Evolutionary conservation across 2,113 vertebrate species (phyloP), one percentile per base, ranked within the genome.

Genomic region (Plectropomus leopardus): DNA sequence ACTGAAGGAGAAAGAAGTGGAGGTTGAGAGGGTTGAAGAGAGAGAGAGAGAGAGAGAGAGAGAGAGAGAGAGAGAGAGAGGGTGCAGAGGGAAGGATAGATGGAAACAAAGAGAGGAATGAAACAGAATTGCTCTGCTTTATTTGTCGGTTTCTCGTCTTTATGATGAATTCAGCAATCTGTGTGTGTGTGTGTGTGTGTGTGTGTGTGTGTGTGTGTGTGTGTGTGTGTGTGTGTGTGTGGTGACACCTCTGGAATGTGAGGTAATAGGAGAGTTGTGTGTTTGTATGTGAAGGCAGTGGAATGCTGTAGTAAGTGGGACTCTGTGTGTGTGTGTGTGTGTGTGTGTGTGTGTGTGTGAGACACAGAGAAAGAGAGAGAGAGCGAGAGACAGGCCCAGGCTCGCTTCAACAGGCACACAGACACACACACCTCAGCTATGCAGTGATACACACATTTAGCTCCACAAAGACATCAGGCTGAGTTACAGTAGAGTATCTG

Each of bases 231-330:
- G 53, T 45, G 50, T 21, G 55, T 48, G 51, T 50, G 44, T 58
- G 78, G 75, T 83, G 74, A 88, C 72, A 72, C 54, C 82, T 59
- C 50, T 72, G 88, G 77, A 89, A 86, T 88, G 83, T 89, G 81
- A 64, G 59, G 70, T 84, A 76, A 89, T 66, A 23, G 58, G 60
- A 78, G 79, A 77, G 65, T 75, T 59, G 68, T 61, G 58, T 74
- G 80, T 82, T 78, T 75, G 69, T 68, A 16, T 78, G 50, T 57
- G 71, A 13, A 79, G 36, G 36, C 64, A 50, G 48, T 57, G 86
- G 92, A 91, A 90, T 90, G 88, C 51, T 65, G 68, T 64, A 68
- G 85, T 86, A 76, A 81, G 84, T 60, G 61, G 44, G 71, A 26
- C n/a, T 19, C 42, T 65, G 61, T 55, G 70, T 69, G 63, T 44